phyloP scores from a whole-genome alignment of 2,888 invertebrate species.

The Ectemnius continuus region DNA sequence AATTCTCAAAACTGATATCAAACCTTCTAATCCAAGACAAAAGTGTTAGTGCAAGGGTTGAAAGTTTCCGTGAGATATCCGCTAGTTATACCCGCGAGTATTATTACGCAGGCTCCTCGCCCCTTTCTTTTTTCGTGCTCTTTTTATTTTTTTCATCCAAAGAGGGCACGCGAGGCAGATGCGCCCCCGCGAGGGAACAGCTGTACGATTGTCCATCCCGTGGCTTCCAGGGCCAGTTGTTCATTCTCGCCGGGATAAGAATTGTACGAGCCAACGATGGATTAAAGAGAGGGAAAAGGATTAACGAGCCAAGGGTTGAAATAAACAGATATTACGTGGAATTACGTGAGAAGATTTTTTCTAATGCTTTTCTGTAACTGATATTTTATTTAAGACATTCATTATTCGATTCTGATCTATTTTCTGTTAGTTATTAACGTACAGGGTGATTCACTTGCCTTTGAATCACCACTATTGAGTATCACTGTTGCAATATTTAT shows the following conservation, averaged over 20 bases:
- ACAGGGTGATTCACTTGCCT: no score
- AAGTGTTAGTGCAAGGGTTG: neutral
- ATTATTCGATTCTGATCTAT: no score
- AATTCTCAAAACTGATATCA: no score
- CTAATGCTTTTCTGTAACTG: no score
- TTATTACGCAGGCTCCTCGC: slow-evolving; percentile 10
- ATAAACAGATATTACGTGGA: no score
- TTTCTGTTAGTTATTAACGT: no score
- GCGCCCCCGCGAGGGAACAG: slow-evolving; percentile 73
- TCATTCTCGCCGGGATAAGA: slow-evolving; percentile 58
- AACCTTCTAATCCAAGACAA: no score
- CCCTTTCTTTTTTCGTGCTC: slow-evolving; percentile 11
- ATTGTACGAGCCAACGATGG: slow-evolving; percentile 35
- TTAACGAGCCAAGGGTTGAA: no score
- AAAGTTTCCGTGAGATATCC: slow-evolving; percentile 28
- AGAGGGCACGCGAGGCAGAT: slow-evolving; percentile 67
- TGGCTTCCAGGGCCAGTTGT: slow-evolving; percentile 55
- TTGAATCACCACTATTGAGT: no score
- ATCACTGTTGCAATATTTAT: no score
- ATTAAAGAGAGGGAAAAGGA: neutral
- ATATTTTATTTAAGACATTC: no score
- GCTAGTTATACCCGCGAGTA: slow-evolving; percentile 41
- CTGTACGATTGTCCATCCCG: slow-evolving; percentile 69
- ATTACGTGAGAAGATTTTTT: no score
- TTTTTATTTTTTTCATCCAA: slow-evolving; percentile 19